phyloP scores from a whole-genome alignment of 2,797 vertebrate genomes.

The Mormyrus proboscirostris region DNA sequence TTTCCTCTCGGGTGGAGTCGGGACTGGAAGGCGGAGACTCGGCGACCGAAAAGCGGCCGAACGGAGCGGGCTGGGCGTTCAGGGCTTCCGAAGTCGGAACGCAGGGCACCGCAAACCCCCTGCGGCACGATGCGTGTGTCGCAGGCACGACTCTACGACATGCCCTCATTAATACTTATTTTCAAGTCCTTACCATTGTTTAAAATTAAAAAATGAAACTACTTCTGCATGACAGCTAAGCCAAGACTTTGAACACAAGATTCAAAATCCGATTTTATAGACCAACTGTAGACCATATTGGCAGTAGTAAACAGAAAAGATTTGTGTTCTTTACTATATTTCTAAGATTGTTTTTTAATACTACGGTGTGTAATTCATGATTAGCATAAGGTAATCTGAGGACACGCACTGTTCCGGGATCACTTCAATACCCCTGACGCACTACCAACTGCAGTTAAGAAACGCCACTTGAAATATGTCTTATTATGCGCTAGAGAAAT shows the following conservation, averaged over 20 bases:
- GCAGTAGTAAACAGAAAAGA: neutral
- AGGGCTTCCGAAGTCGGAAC: neutral
- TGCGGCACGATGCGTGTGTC: neutral
- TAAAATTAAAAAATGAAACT: neutral
- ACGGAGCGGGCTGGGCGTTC: neutral
- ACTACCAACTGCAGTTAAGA: neutral
- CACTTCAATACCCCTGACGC: neutral
- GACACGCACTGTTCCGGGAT: neutral
- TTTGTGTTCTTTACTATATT: neutral
- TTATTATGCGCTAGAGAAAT: neutral
- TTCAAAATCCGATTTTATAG: neutral
- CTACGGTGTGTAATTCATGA: neutral
- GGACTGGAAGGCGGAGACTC: conserved; percentile 1
- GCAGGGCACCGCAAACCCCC: neutral
- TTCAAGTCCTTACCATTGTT: neutral
- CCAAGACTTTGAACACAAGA: neutral
- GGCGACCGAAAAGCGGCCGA: neutral
- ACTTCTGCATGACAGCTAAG: neutral
- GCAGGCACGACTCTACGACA: neutral
- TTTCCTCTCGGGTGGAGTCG: conserved; percentile 1
- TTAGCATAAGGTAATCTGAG: conserved; percentile 1
- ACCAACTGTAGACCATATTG: neutral
- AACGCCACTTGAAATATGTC: neutral
- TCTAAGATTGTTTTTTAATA: neutral
- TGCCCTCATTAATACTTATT: neutral